Percentiles rank a stretch among this genome's conserved stretches.
These are phyloP conservation scores for Electrophaes corylata DNA, from an alignment of 2,888 invertebrate genomes.

Conservation along the genomic window DNA sequence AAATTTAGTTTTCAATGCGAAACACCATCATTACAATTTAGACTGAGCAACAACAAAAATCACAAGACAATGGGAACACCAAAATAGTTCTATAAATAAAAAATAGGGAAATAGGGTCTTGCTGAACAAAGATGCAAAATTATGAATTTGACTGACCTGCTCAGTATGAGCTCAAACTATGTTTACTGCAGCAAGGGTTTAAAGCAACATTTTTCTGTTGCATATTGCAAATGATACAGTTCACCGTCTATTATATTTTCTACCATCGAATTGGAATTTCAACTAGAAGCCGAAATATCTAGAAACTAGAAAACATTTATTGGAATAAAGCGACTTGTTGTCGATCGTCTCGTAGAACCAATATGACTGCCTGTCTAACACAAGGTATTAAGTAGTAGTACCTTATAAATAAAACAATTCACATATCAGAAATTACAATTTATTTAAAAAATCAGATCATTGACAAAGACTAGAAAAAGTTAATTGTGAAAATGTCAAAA, in stretches of 20 bases:
- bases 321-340: constrained; percentile 62
- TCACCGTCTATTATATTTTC: constrained; percentile 7
- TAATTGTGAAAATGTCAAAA: constrained; percentile 43
- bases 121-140: constrained; percentile 19
- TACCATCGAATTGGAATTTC: constrained; percentile 26
- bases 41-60: constrained; percentile 23
- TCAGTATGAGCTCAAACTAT: constrained; percentile 11
- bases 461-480: constrained; percentile 60
- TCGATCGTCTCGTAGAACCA: constrained; percentile 78
- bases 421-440: constrained; percentile 63
- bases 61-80: constrained; percentile 16
- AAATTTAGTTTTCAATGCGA: constrained; percentile 36
- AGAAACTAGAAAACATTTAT: constrained; percentile 53
- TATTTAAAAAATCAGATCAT: constrained; percentile 61
- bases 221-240: constrained; percentile 4
- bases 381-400: constrained; percentile 48
- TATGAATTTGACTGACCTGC: constrained; percentile 34
- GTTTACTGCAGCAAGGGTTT: constrained; percentile 9
- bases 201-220: constrained; percentile 11
- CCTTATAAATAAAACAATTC: constrained; percentile 76
- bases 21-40: constrained; percentile 37
- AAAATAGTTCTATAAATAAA: constrained; percentile 15
- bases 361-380: constrained; percentile 43
- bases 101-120: constrained; percentile 12
- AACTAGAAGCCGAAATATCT: constrained; percentile 68